Evolutionary conservation across 2,888 invertebrate genomes (phyloP).

Genomic region (Amblyjoppa proteus): DNA sequence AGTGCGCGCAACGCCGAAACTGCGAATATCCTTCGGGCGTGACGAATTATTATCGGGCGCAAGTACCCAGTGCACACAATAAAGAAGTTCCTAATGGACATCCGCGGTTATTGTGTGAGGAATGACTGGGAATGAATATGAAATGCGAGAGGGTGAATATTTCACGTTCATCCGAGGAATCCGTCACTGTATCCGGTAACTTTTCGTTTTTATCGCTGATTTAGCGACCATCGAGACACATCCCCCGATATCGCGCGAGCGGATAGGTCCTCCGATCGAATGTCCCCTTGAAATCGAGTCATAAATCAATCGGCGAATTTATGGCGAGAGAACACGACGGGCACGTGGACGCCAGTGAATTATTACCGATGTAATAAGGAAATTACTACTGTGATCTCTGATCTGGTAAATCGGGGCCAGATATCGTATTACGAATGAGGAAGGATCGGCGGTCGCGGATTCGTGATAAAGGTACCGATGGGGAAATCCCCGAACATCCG

Average conservation of each 20-base stretch:
- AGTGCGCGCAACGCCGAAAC: not conserved
- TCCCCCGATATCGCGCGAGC: not conserved
- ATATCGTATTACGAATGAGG: conserved; percentile 12
- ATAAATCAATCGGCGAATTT: conserved; percentile 50
- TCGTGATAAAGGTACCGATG: conserved; percentile 11
- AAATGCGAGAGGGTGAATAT: conserved; percentile 42
- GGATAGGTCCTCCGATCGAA: conserved; percentile 38
- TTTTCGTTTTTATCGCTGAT: not conserved
- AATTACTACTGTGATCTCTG: conserved; percentile 37
- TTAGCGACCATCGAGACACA: conserved; percentile 9
- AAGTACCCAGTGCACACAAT: conserved; percentile 15
- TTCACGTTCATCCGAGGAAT: not conserved
- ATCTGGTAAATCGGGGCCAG: conserved; percentile 45
- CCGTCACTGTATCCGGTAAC: not conserved
- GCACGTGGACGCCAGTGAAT: conserved; percentile 41
- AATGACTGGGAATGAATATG: conserved; percentile 53
- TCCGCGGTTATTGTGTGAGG: conserved; percentile 5
- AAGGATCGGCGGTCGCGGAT: not conserved
- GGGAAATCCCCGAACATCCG: not conserved
- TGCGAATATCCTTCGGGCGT: conserved; percentile 24
- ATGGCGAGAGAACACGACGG: not conserved
- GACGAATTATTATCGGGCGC: conserved; percentile 54
- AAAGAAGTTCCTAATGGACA: conserved; percentile 47
- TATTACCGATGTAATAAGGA: not conserved
- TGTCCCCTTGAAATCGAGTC: conserved; percentile 32